These are phyloP conservation scores for Camarhynchus parvulus DNA, from an alignment of 2,113 vertebrate species.

Conservation along the genomic window DNA sequence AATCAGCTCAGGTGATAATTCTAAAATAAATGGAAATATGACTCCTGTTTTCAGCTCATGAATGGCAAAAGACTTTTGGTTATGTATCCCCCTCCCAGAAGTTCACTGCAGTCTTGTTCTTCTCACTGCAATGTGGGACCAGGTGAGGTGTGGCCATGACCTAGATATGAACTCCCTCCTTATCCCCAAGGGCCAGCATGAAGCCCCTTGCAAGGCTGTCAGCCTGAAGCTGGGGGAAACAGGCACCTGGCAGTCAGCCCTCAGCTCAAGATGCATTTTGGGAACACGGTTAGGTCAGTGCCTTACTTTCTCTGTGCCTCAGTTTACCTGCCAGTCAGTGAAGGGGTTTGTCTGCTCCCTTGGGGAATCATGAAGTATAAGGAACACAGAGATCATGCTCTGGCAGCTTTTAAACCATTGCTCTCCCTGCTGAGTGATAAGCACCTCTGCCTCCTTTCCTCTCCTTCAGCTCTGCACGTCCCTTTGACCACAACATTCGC, in stretches of 20 bases:
- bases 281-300: background rate
- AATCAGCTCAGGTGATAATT: slow-evolving; percentile 70
- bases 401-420: background rate
- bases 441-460: background rate
- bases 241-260: background rate
- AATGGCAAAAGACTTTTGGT: background rate
- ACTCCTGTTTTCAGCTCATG: slow-evolving; percentile 28
- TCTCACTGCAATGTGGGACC: background rate
- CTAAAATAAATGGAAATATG: slow-evolving; percentile 67
- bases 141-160: background rate
- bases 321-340: background rate
- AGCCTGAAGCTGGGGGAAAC: background rate
- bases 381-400: background rate
- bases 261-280: background rate
- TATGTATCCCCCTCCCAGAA: background rate
- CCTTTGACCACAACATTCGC: background rate
- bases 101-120: background rate
- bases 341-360: background rate
- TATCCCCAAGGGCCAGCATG: background rate
- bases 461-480: background rate
- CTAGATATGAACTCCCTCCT: background rate
- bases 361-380: background rate
- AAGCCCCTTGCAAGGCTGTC: background rate
- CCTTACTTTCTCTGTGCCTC: background rate
- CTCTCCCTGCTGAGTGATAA: background rate